Evolutionary conservation across 1,140 invertebrate genomes (phyloP), one percentile per base, ranked within the genome.

Genomic region (Stenopsyche tienmushanensis): DNA sequence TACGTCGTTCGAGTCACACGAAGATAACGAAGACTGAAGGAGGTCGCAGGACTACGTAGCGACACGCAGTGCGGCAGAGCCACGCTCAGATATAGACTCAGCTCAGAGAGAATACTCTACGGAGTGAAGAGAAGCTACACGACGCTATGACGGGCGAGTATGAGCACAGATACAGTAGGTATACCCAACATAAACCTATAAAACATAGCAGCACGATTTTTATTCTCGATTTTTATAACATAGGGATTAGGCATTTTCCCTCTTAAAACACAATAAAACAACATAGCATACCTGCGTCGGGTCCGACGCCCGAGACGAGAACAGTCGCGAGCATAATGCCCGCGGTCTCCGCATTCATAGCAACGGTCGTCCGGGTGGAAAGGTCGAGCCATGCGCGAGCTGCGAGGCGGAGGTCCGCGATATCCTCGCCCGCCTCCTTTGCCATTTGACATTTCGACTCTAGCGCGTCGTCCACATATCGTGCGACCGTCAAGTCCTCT

Each of bases 321-420:
- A 74, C 94, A 96, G 75, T 96, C 93, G 69, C 93, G 83, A 47
- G 93, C 93, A 80, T 94, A 96, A 73, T 97, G 94, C 1, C 94
- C 94, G 49, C 90, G 82, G 70, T 93, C 91, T 7, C 93, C 93
- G 80, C 94, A 96, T 73, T 96, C 93, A 77, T 96, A 96, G 77
- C 94, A 96, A 57, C 89, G 85, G 78, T 94, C 92, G 72, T 92
- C 89, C 1, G 89, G 88, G 76, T 90, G 84, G 76, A 90, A 91
- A 3, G 85, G 83, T 62, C 86, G 79, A 1, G 64, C 64, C 18
- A 84, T 82, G 49, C 85, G 75, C 23, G 84, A 85, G 20, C 83
- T 77, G 1, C 76, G 77, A 3, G 79, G 76, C 20, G 83, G 83
- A 13, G 80, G 79, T 8, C 81, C 79, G 0, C 80, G 79, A n/a